A percentile compares a stretch with the other conserved stretches of the same genome.
phyloP scores from a whole-genome alignment of 1,140 invertebrate genomes.

The Drosophila persimilis region DNA sequence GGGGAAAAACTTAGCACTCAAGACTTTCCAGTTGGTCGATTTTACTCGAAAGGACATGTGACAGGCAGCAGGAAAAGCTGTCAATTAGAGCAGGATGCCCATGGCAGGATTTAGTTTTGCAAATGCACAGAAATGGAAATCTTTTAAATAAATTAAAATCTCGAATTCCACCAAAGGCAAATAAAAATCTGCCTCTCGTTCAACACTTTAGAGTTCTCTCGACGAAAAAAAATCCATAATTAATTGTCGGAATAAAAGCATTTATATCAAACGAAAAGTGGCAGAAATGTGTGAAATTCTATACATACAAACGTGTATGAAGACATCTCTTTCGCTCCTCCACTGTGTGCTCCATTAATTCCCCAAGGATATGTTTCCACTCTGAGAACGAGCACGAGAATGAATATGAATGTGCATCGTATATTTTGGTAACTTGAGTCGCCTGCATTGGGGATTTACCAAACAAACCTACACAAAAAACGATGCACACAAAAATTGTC shows the following conservation, averaged over 20 bases:
- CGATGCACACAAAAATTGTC: conserved; percentile 35
- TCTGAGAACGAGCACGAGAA: conserved; percentile 42
- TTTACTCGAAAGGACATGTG: conserved; percentile 11
- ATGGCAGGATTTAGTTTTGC: conserved; percentile 18
- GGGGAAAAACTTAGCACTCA: conserved; percentile 1
- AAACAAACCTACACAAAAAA: conserved; percentile 20
- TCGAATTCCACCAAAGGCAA: background rate
- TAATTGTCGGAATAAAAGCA: conserved; percentile 27
- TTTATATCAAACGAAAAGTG: conserved; percentile 19
- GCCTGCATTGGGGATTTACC: conserved; percentile 52
- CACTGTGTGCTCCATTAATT: conserved; percentile 25
- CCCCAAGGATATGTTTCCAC: conserved; percentile 49
- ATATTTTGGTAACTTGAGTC: conserved; percentile 48
- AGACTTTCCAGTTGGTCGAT: background rate
- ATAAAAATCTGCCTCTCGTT: conserved; percentile 15
- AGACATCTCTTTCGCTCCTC: background rate
- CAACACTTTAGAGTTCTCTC: conserved; percentile 2
- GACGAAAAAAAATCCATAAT: conserved; percentile 38
- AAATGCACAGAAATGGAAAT: conserved; percentile 26
- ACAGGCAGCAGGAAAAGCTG: conserved; percentile 31
- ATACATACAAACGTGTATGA: conserved; percentile 23
- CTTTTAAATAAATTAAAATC: conserved; percentile 33
- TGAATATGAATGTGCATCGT: conserved; percentile 56
- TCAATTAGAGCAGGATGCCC: conserved; percentile 43
- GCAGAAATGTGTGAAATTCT: conserved; percentile 27